Base-by-base conservation (phyloP, 2,888 invertebrate genomes). In the Patella caerulea region DNA sequence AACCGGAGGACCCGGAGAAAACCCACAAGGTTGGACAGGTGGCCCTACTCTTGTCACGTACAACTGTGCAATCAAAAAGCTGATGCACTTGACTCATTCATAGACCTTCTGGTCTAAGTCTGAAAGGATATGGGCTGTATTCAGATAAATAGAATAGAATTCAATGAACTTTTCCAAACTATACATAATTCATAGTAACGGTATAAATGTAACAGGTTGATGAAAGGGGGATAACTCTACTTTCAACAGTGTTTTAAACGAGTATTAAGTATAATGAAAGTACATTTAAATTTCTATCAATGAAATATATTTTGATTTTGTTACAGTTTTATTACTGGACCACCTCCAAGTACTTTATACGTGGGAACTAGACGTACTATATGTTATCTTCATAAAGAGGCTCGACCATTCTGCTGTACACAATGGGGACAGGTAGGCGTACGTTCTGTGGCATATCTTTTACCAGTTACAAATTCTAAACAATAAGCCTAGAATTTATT, bases 361-460 rank as follows among this genome's bases (percentile, higher is more conserved):
- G 97, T 98, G 87, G 98, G 98, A 83, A 98, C 98, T 72, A 97
- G 97, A 90, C 97, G 98, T 19, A 98, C 98, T 11, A 93, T 98
- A 71, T 98, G 98, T 92, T 98, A 98, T 92, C 94, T 98, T 88
- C 94, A 98, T 87, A 97, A 96, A 92, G 96, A 97, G 92, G 97
- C 97, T 93, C 97, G 98, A 90, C 96, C 96, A 3, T 93, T 97
- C 17, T 99, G 98, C 92, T 99, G 98, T 91, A 94, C 98, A 85
- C 96, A 98, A 92, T 93, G 99, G 87, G 96, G 97, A 75, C 96
- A 97, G 94, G 95, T 95, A 85, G 80, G 80, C 14, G n/a, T 9
- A 14, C 29, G 24, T 9, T 2, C 45, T 45, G 9, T 45, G 9
- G 45, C 9, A 45, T 9, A 9, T 45, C 45, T 45, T 45, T 45